Percentiles rank a stretch among this genome's conserved stretches.
phyloP scores from a whole-genome alignment of 2,113 vertebrate genomes.

The Myrmecophaga tridactyla region DNA sequence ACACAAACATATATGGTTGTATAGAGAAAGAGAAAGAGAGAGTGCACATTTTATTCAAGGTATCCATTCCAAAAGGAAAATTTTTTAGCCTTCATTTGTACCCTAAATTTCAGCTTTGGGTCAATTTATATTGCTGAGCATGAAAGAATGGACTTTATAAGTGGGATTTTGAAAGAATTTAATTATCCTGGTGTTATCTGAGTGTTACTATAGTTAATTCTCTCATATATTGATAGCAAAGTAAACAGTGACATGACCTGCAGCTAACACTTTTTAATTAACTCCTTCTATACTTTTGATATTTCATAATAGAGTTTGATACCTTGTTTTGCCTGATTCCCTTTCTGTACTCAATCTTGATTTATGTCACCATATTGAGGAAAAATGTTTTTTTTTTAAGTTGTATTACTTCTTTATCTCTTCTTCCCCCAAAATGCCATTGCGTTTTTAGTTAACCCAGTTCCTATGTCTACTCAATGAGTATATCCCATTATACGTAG shows the following conservation, averaged over 20 bases:
- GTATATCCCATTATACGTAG: background rate
- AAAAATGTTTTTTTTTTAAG: slow-evolving; percentile 1
- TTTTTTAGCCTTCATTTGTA: background rate
- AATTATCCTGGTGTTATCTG: slow-evolving; percentile 53
- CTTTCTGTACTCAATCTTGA: background rate
- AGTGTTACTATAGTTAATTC: slow-evolving; percentile 38
- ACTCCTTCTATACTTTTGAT: slow-evolving; percentile 26
- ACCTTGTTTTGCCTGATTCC: background rate
- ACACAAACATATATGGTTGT: no score
- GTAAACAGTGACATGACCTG: background rate
- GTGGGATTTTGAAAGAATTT: slow-evolving; percentile 54
- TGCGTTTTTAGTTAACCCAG: background rate
- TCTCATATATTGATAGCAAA: background rate
- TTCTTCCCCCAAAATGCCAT: background rate
- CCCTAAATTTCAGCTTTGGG: slow-evolving; percentile 47
- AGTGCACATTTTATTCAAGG: background rate
- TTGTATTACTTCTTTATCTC: background rate
- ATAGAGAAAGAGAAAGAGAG: accelerated
- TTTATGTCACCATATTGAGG: background rate
- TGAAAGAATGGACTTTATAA: slow-evolving; percentile 52
- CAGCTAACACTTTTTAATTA: slow-evolving; percentile 54
- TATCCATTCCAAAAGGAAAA: background rate
- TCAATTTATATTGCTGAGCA: background rate
- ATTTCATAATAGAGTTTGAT: slow-evolving; percentile 30
- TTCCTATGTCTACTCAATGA: background rate